Base-by-base conservation (phyloP, 2,888 invertebrate genomes). In the Leucophenga maculata region DNA sequence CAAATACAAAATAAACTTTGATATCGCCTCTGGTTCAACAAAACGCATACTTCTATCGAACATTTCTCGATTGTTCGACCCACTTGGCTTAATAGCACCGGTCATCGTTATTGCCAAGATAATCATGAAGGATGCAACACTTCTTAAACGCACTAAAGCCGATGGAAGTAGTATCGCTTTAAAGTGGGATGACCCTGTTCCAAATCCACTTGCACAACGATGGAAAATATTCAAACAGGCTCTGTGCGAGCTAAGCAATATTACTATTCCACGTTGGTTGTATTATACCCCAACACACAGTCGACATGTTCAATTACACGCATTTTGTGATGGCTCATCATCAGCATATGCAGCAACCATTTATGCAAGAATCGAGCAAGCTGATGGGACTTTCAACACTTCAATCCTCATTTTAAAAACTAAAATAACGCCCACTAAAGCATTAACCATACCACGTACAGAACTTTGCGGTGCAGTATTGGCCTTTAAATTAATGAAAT, bases 1-100 rank as follows among this genome's bases (percentile, higher is more conserved):
- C 13, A 48, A 16, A 16, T 48, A n/a, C 6, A 48, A 48, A 16
- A n/a, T 48, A 6, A 2, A 48, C 3, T 48, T 6, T 6, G 48
- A 48, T 3, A 48, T 3, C 16, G 6, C 13, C 16, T n/a, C 48
- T 3, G 14, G 18, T 8, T 18, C 52, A 9, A n/a, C 52, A 1
- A 52, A 52, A 20, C 16, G 52, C 1, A 13, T 18, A 44, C 20
- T 44, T 13, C 13, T 46, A 20, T 64, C 64, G 20, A 46, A 20
- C 11, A 44, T 64, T 13, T 46, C 46, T 0, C 44, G 46, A n/a
- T 20, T 64, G 9, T 64, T 64, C 46, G 64, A 64, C 11, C 64
- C 64, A 18, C 46, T 64, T 3, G 64, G 46, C 0, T 46, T 64
- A 44, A 64, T 64, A 20, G 46, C 44, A 20, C 64, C 64, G 13